Evolutionary conservation across 2,888 invertebrate species (phyloP).

Genomic region (Caenorhabditis afra): DNA sequence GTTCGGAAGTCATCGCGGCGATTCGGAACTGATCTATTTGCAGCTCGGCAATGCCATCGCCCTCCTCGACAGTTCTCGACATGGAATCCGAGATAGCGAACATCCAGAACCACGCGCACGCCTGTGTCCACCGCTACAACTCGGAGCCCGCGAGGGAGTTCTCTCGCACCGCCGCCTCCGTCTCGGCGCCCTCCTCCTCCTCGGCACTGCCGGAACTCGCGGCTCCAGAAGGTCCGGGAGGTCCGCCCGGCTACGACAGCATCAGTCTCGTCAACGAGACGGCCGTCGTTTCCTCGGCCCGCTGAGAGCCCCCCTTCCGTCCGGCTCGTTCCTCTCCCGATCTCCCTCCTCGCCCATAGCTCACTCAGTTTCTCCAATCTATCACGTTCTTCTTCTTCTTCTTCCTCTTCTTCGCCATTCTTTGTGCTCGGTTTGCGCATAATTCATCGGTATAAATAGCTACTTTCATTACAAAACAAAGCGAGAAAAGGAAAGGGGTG

Average conservation of each 20-base stretch:
- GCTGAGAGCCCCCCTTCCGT: background rate
- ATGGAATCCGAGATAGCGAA: conserved; percentile 41
- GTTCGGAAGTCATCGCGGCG: conserved; percentile 5
- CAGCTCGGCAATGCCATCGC: conserved; percentile 38
- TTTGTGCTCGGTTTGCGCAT: conserved; percentile 28
- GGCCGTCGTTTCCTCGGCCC: conserved; percentile 1
- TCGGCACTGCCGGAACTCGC: conserved; percentile 34
- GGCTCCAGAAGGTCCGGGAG: conserved; percentile 40
- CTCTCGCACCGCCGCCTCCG: conserved; percentile 17
- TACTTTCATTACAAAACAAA: background rate
- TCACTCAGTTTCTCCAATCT: conserved; percentile 1
- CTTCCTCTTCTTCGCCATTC: conserved; percentile 40
- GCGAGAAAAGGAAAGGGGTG: background rate
- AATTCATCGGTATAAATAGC: conserved; percentile 12
- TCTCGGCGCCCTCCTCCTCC: conserved; percentile 8
- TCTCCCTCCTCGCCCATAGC: background rate
- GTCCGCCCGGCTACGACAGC: conserved; percentile 46
- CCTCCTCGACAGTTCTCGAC: conserved; percentile 34
- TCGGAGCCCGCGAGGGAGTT: conserved; percentile 36
- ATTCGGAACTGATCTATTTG: conserved; percentile 9
- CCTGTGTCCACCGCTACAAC: conserved; percentile 42
- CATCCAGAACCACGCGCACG: conserved; percentile 49
- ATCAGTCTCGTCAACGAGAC: conserved; percentile 48
- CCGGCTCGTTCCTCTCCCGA: conserved; percentile 13
- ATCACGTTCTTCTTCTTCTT: too few species aligned